These are phyloP conservation scores for Mastacembelus armatus DNA, from an alignment of 2,797 vertebrate genomes.

Conservation along the genomic window DNA sequence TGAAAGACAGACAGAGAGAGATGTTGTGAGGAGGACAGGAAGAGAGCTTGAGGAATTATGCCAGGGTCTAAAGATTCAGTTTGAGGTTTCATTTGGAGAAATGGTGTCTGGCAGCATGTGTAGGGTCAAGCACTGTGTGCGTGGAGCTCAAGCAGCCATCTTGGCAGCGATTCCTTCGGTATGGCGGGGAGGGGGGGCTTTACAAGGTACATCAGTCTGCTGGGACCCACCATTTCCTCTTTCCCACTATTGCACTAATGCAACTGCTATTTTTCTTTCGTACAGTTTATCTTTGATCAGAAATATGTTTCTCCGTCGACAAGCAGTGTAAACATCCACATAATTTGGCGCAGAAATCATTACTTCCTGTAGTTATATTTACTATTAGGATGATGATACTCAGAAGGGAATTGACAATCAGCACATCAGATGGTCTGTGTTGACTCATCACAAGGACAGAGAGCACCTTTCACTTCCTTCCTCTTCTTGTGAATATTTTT, in stretches of 20 bases:
- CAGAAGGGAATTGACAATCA: constrained; percentile 77
- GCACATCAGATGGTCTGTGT: constrained; percentile 69
- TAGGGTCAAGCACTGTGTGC: constrained; percentile 64
- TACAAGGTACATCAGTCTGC: constrained; percentile 87
- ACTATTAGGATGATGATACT: constrained; percentile 70
- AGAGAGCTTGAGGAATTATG: constrained; percentile 60
- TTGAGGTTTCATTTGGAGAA: constrained; percentile 75
- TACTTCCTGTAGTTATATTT: constrained; percentile 89
- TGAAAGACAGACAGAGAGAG: constrained; percentile 37
- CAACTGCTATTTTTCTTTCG: constrained; percentile 81
- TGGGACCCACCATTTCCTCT: constrained; percentile 89
- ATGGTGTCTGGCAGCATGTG: constrained; percentile 73
- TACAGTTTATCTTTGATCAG: constrained; percentile 90
- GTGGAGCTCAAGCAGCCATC: constrained; percentile 75
- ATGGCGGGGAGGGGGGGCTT: constrained; percentile 73
- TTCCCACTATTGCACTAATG: constrained; percentile 83
- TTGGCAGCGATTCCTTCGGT: constrained; percentile 78
- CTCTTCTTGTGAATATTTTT: constrained; percentile 76
- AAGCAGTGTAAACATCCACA: constrained; percentile 84
- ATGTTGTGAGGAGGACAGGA: constrained; percentile 56
- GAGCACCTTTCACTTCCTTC: constrained; percentile 11
- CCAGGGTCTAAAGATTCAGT: constrained; percentile 76
- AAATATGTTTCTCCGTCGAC: constrained; percentile 84
- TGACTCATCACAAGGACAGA: constrained; percentile 14
- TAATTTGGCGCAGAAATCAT: constrained; percentile 87